phyloP scores from a whole-genome alignment of 35 echinoderm and acorn worm species.

The Holothuria glaberrima region DNA sequence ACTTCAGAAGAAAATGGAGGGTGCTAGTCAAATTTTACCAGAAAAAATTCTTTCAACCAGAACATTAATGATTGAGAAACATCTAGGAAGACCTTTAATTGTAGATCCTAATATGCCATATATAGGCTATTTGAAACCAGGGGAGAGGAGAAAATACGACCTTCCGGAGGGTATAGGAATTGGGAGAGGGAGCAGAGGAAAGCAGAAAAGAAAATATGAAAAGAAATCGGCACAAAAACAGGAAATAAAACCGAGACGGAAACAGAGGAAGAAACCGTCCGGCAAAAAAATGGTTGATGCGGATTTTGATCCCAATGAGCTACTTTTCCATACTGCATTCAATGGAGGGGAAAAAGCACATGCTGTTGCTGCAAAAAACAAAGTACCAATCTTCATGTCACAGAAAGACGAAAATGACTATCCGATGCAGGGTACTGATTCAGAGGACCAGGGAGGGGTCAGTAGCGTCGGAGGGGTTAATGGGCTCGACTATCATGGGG shows the following conservation, averaged over 20 bases:
- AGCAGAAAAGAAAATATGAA: slow-evolving; percentile 3
- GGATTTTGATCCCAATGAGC: slow-evolving; percentile 19
- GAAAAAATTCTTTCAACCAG: not conserved
- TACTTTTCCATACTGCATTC: not conserved
- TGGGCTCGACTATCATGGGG: too few species aligned
- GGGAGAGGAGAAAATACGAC: slow-evolving; percentile 2
- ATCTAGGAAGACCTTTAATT: slow-evolving; percentile 6
- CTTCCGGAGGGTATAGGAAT: slow-evolving; percentile 45
- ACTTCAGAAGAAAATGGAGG: not conserved
- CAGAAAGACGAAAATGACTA: too few species aligned
- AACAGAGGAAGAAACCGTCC: not conserved
- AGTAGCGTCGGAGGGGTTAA: too few species aligned
- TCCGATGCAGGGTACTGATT: too few species aligned
- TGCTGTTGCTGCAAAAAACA: not conserved
- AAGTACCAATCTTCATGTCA: not conserved
- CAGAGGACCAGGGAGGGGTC: too few species aligned
- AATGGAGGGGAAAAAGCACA: not conserved
- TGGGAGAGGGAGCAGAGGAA: slow-evolving; percentile 17
- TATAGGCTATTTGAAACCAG: slow-evolving; percentile 46
- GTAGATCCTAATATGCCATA: slow-evolving; percentile 64
- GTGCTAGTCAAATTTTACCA: not conserved
- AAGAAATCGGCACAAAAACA: too few species aligned
- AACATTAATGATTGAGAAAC: slow-evolving; percentile 27
- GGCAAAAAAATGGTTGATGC: not conserved
- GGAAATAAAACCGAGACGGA: not conserved